Percentiles rank a stretch among this genome's conserved stretches.
These are phyloP conservation scores for Cataglyphis cursor DNA, from an alignment of 2,888 invertebrate genomes.

Conservation along the genomic window DNA sequence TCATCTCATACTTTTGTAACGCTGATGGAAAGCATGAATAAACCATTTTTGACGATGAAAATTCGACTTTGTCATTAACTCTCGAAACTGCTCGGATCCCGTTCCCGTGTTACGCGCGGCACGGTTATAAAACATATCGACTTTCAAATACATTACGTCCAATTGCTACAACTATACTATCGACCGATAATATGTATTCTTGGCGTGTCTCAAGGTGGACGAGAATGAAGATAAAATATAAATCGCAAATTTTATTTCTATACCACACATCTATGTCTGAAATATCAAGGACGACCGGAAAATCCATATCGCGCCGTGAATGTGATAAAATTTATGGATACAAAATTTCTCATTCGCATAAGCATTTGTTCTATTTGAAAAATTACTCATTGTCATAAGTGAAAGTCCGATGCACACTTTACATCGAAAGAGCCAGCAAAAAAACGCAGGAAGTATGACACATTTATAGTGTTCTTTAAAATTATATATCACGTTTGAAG, in stretches of 20 bases:
- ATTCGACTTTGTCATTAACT: constrained; percentile 64
- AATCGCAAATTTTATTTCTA: constrained; percentile 34
- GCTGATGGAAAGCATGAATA: constrained; percentile 45
- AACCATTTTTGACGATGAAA: constrained; percentile 51
- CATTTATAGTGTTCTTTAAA: neutral
- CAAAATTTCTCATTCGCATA: neutral
- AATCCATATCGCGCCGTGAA: constrained; percentile 3
- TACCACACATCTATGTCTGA: neutral
- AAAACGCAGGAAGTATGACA: constrained; percentile 2
- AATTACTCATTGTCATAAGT: neutral
- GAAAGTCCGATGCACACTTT: constrained; percentile 9
- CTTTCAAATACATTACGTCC: constrained; percentile 14
- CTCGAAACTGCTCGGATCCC: constrained; percentile 70
- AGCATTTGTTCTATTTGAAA: neutral
- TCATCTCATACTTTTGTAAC: constrained; percentile 49
- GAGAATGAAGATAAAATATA: constrained; percentile 35
- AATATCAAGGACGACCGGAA: constrained; percentile 47
- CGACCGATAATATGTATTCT: constrained; percentile 4
- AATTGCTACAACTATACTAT: constrained; percentile 17
- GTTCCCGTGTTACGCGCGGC: constrained; percentile 56
- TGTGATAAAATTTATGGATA: neutral
- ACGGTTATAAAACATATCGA: constrained; percentile 31
- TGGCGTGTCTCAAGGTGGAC: constrained; percentile 37
- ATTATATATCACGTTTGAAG: neutral
- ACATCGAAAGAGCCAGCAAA: neutral